Percentiles rank a stretch among this genome's conserved stretches.
Evolutionary conservation across 2,888 invertebrate genomes (phyloP).

Genomic region (Cloeon dipterum): DNA sequence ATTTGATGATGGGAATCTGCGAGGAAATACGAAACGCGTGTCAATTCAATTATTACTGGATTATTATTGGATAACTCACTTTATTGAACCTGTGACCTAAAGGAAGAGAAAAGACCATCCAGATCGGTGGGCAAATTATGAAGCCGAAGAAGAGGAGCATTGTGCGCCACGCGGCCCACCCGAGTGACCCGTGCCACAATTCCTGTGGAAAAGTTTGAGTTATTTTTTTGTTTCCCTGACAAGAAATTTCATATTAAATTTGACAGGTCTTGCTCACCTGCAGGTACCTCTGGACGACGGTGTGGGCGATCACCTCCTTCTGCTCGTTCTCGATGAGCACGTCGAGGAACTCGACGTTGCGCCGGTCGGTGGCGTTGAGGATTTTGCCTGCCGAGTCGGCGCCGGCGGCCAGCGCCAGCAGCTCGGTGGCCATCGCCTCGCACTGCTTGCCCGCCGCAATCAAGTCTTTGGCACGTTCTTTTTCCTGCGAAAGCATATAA

Average conservation of each 20-base stretch:
- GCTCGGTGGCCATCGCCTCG: conserved; percentile 92
- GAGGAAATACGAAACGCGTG: too few species aligned
- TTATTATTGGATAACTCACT: too few species aligned
- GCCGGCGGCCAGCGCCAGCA: conserved; percentile 80
- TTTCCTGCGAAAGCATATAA: conserved; percentile 37
- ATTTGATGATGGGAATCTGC: conserved; percentile 76
- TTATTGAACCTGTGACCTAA: conserved; percentile 89
- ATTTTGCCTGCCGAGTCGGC: conserved; percentile 87
- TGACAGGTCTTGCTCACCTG: conserved; percentile 55
- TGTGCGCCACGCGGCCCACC: conserved; percentile 91
- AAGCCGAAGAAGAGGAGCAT: conserved; percentile 81
- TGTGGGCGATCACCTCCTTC: conserved; percentile 92
- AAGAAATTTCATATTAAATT: neutral
- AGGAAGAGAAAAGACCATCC: conserved; percentile 88
- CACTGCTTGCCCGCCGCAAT: conserved; percentile 89
- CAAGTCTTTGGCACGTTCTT: conserved; percentile 92
- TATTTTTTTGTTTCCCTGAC: neutral
- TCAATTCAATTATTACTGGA: too few species aligned
- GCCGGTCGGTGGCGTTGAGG: conserved; percentile 80
- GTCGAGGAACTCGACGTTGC: conserved; percentile 86
- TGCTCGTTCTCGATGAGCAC: conserved; percentile 97
- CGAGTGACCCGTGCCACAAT: conserved; percentile 92
- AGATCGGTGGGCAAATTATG: conserved; percentile 84
- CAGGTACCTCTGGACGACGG: conserved; percentile 89
- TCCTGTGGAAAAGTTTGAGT: conserved; percentile 43